phyloP scores from a whole-genome alignment of 2,113 vertebrate species.

The Saimiri boliviensis region DNA sequence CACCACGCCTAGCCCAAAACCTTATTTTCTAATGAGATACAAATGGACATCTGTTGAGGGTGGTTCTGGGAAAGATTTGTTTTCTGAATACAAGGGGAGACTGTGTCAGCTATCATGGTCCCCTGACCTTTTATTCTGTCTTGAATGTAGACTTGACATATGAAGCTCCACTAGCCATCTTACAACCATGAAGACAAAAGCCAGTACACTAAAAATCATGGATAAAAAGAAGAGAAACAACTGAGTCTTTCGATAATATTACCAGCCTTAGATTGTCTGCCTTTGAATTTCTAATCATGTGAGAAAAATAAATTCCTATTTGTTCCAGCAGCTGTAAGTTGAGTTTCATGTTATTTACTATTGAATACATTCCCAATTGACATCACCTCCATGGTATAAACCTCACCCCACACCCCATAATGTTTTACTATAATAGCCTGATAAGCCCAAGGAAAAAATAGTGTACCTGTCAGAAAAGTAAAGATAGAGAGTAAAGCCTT shows the following conservation, averaged over 20 bases:
- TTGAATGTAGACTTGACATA: not conserved
- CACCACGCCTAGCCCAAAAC: not conserved
- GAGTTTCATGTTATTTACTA: conserved; percentile 49
- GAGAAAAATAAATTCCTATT: conserved; percentile 43
- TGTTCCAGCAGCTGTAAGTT: conserved; percentile 24
- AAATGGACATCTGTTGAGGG: not conserved
- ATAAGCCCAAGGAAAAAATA: conserved; percentile 36
- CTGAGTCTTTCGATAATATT: not conserved
- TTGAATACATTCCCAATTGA: conserved; percentile 39
- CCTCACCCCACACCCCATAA: not conserved
- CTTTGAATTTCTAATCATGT: conserved; percentile 15
- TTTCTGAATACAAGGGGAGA: not conserved
- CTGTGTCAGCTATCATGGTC: not conserved
- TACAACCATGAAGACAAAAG: conserved; percentile 2
- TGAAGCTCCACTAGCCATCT: not conserved
- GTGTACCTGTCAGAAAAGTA: conserved; percentile 36
- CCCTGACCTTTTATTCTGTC: not conserved
- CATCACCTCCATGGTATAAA: not conserved
- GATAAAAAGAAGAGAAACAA: conserved; percentile 25
- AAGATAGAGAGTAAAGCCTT: conserved; percentile 23
- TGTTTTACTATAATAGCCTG: conserved; percentile 28
- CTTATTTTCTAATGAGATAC: conserved; percentile 13
- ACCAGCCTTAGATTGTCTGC: not conserved
- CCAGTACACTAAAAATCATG: not conserved
- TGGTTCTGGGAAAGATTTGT: not conserved